phyloP scores from a whole-genome alignment of 2,113 vertebrate genomes.

The Mesembrinibis cayennensis region DNA sequence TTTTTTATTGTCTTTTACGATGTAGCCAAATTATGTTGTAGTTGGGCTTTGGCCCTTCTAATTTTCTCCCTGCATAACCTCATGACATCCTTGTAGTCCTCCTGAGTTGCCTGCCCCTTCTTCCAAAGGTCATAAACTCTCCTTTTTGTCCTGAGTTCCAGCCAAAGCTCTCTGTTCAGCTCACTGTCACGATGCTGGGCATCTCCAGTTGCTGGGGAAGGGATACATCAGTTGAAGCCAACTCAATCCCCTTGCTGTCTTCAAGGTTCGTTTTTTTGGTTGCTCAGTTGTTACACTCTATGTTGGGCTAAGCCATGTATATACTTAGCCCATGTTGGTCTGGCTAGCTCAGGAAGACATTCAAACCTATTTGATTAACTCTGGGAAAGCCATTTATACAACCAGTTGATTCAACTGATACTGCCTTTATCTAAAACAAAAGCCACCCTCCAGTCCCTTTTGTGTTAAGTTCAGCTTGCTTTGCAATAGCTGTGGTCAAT shows the following conservation, averaged over 20 bases:
- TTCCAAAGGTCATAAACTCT: too few species aligned
- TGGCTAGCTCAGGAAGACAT: background rate
- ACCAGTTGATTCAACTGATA: background rate
- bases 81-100: too few species aligned
- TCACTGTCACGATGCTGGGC: background rate
- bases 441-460: background rate
- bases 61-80: too few species aligned
- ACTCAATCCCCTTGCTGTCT: background rate
- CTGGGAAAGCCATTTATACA: background rate
- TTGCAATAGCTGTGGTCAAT: background rate
- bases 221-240: background rate
- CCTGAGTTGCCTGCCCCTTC: too few species aligned
- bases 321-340: background rate
- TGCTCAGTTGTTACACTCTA: background rate
- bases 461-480: background rate
- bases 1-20: too few species aligned
- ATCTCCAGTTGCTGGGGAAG: background rate
- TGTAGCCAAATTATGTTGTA: too few species aligned
- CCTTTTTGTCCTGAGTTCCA: too few species aligned
- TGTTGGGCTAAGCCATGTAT: background rate
- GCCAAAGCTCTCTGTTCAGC: too few species aligned
- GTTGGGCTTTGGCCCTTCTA: too few species aligned
- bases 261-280: background rate
- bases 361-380: background rate
- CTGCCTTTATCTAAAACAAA: background rate